These are phyloP conservation scores for Apomyelois bistriatella DNA, from an alignment of 2,888 invertebrate species.

Conservation along the genomic window DNA sequence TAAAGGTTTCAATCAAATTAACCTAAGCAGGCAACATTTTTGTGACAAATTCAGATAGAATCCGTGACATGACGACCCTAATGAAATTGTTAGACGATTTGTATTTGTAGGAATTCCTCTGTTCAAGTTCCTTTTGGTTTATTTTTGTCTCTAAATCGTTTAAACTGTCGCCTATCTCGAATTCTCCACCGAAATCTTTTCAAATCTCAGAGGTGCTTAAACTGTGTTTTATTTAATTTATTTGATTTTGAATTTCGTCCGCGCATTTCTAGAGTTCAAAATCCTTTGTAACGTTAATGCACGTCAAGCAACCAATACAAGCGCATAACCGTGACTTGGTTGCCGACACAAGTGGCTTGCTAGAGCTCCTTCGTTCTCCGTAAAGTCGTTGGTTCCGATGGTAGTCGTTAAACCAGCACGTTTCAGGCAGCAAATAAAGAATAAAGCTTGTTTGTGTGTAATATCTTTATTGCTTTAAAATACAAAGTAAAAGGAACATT, in stretches of 20 bases:
- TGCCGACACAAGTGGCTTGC: too few species aligned
- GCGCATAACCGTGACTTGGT: too few species aligned
- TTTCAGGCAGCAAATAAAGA: too few species aligned
- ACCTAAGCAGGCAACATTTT: slow-evolving; percentile 21
- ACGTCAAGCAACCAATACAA: too few species aligned
- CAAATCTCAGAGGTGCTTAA: slow-evolving; percentile 35
- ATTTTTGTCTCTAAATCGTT: slow-evolving; percentile 49
- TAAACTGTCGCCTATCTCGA: slow-evolving; percentile 57
- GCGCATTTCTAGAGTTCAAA: too few species aligned
- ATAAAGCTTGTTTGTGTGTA: too few species aligned
- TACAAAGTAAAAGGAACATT: too few species aligned
- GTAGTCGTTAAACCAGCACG: too few species aligned
- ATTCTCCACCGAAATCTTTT: slow-evolving; percentile 53
- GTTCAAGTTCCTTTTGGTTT: slow-evolving; percentile 32
- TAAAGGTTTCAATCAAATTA: neutral
- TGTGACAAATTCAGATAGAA: slow-evolving; percentile 55
- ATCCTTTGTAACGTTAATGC: too few species aligned
- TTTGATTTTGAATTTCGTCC: neutral
- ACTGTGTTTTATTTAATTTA: slow-evolving; percentile 27
- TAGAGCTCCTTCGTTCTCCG: too few species aligned
- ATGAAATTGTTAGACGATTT: slow-evolving; percentile 61
- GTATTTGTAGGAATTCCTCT: slow-evolving; percentile 45
- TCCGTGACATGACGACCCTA: slow-evolving; percentile 31
- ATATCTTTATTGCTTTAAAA: too few species aligned
- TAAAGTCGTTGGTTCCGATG: too few species aligned